Evolutionary conservation across 1,140 invertebrate genomes (phyloP), one percentile per base, ranked within the genome.

Genomic region (Brachionus sp.): DNA sequence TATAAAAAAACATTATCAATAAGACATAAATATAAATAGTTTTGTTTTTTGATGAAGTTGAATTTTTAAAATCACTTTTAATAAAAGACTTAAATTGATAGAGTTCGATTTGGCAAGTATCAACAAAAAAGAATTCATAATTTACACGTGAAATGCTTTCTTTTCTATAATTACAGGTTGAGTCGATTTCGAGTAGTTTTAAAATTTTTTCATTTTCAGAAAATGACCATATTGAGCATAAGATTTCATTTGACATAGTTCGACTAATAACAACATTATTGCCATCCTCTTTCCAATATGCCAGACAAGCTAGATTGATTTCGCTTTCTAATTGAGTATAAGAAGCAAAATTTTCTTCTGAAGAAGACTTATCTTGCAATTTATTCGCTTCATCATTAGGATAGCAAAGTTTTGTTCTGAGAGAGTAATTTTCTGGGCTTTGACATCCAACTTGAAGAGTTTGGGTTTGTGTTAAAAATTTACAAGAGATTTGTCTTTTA

Each of bases 261-360:
- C 77, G 50, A 37, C 77, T 80, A 3, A 80, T 33, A 25, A 80
- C 25, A 16, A 80, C 50, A 66, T 80, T 50, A 25, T 44, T 57
- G 13, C 77, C 77, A 10, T 80, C 50, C 19, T 80, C 46, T 10
- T 33, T 23, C 77, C 77, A 80, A 42, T 64, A 44, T 33, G 77
- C 77, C 1, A 80, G 35, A 42, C 77, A 80, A 3, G 57, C 77
- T 39, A 80, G 23, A 64, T 80, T 80, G 10, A 80, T 80, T 66
- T 80, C 77, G 25, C 77, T 80, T 66, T 80, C 77, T 19, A 80
- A 29, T 44, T 80, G 77, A 80, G 77, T 80, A 12, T 62, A 80
- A 3, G 77, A 33, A 80, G 77, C 39, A 19, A 39, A 46, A 7
- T 39, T 33, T 75, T 44, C 19, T 29, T 44, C 25, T 19, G 42